Evolutionary conservation across 2,113 vertebrate genomes (phyloP), one percentile per base, ranked within the genome.

Genomic region (human (Homo sapiens)): DNA sequence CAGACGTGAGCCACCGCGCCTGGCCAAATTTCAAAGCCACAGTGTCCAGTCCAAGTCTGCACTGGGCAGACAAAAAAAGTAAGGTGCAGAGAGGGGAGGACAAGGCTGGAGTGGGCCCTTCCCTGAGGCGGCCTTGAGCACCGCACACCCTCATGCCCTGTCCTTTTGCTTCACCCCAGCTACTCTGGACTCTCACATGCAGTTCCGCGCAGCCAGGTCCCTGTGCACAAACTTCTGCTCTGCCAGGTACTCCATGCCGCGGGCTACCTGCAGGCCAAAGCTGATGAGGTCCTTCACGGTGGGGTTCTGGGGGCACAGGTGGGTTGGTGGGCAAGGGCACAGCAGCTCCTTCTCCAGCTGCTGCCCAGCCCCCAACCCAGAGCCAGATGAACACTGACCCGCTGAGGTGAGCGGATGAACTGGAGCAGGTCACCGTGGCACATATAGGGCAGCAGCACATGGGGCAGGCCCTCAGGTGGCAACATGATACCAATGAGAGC

Each of bases 191-290:
- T 14, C 99, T 99, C 95, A 99, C 99, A 99, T 99, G 99, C 99
- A 99, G 98, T 99, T 99, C 68, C 99, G 99, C 87, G 99, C 99
- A 0, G 99, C 99, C 30, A 99, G 99, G 97, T 99, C 99, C 98
- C 99, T 98, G 98, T 99, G 99, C 75, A 99, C 99, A 98, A 99
- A 99, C 96, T 99, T 99, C 98, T 99, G 99, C 92, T 99, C 99
- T 35, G 99, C 99, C 97, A 99, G 98, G 98, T 99, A 99, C 95
- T 99, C 99, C 99, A 99, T 99, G 90, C 99, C 99, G 45, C 98
- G 99, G 88, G 99, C 99, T 80, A 99, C 99, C 98, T 99, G 99
- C 59, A 99, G 99, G 91, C 99, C 99, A 0, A 99, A 99, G 97
- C 99, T 99, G 7, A 99, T 99, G 96, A 99, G 99, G 87, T 99